Conservation (phyloP, 23 tunicate genomes). For the Styela clava region DNA sequence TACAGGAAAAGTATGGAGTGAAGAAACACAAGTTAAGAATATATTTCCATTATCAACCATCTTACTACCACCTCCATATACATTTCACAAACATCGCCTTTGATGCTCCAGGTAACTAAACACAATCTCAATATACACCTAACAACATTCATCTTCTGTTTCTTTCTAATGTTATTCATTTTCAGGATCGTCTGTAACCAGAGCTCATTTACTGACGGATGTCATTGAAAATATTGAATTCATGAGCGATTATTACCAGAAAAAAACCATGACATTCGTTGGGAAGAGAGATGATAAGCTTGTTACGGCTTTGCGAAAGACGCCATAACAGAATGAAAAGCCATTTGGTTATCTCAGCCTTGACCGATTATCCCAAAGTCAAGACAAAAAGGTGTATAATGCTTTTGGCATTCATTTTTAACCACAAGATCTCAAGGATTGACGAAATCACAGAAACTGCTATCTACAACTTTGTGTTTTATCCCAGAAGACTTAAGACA, state of each 20-base stretch:
- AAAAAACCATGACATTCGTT: conserved; percentile 61
- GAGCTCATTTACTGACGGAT: conserved; percentile 84
- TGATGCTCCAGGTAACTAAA: conserved; percentile 31
- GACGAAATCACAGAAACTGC: too few species aligned
- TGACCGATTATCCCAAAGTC: too few species aligned
- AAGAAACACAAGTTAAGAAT: conserved; percentile 34
- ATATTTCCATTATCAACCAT: conserved; percentile 96
- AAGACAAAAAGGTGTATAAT: too few species aligned
- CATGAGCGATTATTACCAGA: conserved; percentile 46
- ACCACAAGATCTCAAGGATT: too few species aligned
- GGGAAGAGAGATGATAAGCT: conserved; percentile 52
- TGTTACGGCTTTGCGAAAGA: conserved; percentile 4
- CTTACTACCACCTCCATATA: conserved; percentile 89
- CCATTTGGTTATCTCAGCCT: too few species aligned
- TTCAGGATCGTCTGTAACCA: conserved; percentile 57
- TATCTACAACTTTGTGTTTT: too few species aligned
- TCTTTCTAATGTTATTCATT: not conserved
- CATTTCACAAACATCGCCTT: conserved; percentile 76
- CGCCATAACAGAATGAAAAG: too few species aligned
- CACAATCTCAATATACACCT: too few species aligned
- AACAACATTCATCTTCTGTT: not conserved
- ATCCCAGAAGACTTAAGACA: too few species aligned
- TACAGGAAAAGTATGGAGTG: conserved; percentile 46
- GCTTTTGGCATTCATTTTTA: too few species aligned
- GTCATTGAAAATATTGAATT: conserved; percentile 85